Conservation (phyloP, 2,797 vertebrate species). For the Nothura maculosa region DNA sequence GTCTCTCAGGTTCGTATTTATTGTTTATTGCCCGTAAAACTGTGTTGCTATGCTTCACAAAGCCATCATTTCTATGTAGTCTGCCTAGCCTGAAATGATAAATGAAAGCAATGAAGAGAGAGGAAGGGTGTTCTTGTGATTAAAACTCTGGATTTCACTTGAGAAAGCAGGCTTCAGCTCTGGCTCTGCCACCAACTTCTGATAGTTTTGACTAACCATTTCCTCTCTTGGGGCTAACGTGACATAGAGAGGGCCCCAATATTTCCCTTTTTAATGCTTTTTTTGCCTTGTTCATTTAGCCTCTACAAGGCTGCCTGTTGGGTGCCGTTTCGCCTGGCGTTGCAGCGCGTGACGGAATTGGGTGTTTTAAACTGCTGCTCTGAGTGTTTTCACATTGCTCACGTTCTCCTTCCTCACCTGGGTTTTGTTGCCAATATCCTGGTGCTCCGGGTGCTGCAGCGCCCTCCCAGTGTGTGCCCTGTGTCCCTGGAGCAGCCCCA, state of each 20-base stretch:
- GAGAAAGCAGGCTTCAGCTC: slow-evolving; percentile 40
- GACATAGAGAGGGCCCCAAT: not conserved
- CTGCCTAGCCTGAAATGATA: slow-evolving; percentile 68
- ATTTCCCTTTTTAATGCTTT: not conserved
- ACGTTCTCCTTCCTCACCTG: not conserved
- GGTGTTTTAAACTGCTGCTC: not conserved
- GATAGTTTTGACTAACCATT: not conserved
- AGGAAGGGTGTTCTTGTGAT: slow-evolving; percentile 62
- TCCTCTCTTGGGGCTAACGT: not conserved
- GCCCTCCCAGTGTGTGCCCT: not conserved
- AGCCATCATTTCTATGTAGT: slow-evolving; percentile 64
- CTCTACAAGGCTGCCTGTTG: not conserved
- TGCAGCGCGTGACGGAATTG: not conserved
- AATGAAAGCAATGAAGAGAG: slow-evolving; percentile 64
- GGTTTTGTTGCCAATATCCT: not conserved
- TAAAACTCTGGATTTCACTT: slow-evolving; percentile 46
- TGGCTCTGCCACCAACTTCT: not conserved
- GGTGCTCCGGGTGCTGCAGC: not conserved
- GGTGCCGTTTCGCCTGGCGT: not conserved
- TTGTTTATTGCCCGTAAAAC: slow-evolving; percentile 75
- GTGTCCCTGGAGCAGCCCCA: too few relatives aligned
- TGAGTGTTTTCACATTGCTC: not conserved
- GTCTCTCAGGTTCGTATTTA: slow-evolving; percentile 68
- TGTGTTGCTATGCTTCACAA: slow-evolving; percentile 72
- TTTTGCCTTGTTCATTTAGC: not conserved